These are phyloP conservation scores for Gonioctena quinquepunctata DNA, from an alignment of 1,140 invertebrate genomes.

Conservation along the genomic window DNA sequence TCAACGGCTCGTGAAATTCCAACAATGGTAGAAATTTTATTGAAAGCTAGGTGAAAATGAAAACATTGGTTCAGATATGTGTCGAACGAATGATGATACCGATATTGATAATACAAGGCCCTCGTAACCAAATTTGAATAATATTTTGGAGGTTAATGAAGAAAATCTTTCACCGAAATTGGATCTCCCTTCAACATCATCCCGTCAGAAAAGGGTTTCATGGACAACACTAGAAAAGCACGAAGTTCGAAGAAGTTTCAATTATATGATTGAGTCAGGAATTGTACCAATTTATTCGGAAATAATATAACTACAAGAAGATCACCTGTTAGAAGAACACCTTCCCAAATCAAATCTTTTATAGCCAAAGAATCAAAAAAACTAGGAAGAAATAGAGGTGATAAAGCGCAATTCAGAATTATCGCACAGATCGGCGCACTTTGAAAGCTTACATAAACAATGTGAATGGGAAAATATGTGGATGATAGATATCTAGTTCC, in stretches of 20 bases:
- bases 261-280: neutral
- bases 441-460: too few relatives aligned
- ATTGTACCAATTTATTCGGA: constrained; percentile 1
- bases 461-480: too few relatives aligned
- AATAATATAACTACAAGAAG: neutral
- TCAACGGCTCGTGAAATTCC: neutral
- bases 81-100: too few relatives aligned
- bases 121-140: too few relatives aligned
- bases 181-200: neutral
- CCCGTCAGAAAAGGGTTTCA: neutral
- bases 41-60: neutral
- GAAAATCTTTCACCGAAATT: too few relatives aligned
- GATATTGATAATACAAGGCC: too few relatives aligned
- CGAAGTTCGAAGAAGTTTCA: neutral
- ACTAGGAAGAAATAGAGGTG: too few relatives aligned
- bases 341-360: neutral
- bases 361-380: neutral
- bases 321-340: neutral
- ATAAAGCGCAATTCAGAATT: too few relatives aligned
- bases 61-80: neutral
- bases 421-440: too few relatives aligned
- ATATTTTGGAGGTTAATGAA: too few relatives aligned
- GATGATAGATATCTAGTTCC: too few relatives aligned
- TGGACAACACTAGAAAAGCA: neutral
- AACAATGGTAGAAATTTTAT: neutral